Base-by-base conservation (phyloP, 2,113 vertebrate species). In the Hirundichthys speculiger region DNA sequence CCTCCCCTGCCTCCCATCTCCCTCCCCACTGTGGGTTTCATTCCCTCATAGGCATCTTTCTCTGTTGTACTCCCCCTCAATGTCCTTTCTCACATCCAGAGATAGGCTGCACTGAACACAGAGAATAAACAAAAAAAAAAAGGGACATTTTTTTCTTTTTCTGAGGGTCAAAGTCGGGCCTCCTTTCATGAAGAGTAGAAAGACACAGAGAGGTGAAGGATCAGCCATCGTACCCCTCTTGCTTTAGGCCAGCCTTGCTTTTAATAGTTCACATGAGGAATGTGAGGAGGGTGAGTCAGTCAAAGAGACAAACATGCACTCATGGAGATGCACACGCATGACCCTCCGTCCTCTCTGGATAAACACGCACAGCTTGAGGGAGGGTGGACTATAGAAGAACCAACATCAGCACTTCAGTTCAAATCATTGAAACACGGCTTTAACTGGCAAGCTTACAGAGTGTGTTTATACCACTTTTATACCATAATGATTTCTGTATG, bases 241-340 rank as follows among this genome's bases (percentile, higher is more conserved):
- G 84, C 84, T 79, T 62, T 20, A 59, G 80, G 83, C 85, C 63
- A 69, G 70, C 49, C 58, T 51, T 7, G 78, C 84, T 85, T 89
- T 82, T 89, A 88, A 85, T 86, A 82, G 81, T 77, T 81, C 71
- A 55, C 52, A 76, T 75, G 67, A 76, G 62, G 64, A 80, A 83
- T 69, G 75, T 66, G 77, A 82, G 50, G 76, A 67, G 64, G 67
- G 76, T 87, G 86, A 87, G 79, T 90, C 84, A 88, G 77, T 77
- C 74, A 73, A 70, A 79, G 65, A 74, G 21, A 57, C 50, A 83
- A 55, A 77, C 66, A 75, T 69, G 64, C 69, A 72, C 42, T 30
- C 30, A 51, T 14, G 43, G 48, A 71, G 25, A 70, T 41, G 9
- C 63, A 83, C 68, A 66, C 47, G 18, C 43, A 69, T 59, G 69